These are phyloP conservation scores for Peromyscus polionotus DNA, from an alignment of 2,113 vertebrate species.

Conservation along the genomic window DNA sequence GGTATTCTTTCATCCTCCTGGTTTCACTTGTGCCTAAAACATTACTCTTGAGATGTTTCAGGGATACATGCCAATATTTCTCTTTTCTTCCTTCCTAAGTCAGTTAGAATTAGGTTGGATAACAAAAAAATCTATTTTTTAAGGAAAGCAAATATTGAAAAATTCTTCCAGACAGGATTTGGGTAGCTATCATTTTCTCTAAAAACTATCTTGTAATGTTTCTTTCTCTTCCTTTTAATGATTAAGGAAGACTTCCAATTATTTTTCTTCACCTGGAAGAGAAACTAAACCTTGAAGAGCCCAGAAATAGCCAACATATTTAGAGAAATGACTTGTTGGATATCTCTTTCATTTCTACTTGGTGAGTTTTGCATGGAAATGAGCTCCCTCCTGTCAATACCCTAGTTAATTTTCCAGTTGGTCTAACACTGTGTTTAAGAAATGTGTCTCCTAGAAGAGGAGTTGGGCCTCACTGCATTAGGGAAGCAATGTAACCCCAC, in stretches of 20 bases:
- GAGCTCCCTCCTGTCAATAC: conserved; percentile 11
- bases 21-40: neutral
- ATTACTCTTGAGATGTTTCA: neutral
- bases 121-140: neutral
- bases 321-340: neutral
- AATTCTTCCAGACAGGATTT: neutral
- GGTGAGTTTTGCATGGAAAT: conserved; percentile 41
- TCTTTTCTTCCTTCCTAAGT: neutral
- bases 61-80: too few species aligned
- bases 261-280: neutral
- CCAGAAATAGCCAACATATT: neutral
- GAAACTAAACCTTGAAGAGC: neutral
- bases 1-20: neutral
- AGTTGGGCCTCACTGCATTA: conserved; percentile 53
- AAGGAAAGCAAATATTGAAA: neutral
- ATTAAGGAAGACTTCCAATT: neutral
- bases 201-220: neutral
- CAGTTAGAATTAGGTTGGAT: neutral
- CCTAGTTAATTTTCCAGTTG: conserved; percentile 75
- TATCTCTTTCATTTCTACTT: conserved; percentile 44
- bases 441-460: conserved; percentile 45
- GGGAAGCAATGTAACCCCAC: conserved; percentile 18
- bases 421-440: conserved; percentile 59
- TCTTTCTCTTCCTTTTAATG: neutral
- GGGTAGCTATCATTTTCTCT: neutral